Conservation (phyloP, 1,140 invertebrate genomes). For the Eubasilissa regina region DNA sequence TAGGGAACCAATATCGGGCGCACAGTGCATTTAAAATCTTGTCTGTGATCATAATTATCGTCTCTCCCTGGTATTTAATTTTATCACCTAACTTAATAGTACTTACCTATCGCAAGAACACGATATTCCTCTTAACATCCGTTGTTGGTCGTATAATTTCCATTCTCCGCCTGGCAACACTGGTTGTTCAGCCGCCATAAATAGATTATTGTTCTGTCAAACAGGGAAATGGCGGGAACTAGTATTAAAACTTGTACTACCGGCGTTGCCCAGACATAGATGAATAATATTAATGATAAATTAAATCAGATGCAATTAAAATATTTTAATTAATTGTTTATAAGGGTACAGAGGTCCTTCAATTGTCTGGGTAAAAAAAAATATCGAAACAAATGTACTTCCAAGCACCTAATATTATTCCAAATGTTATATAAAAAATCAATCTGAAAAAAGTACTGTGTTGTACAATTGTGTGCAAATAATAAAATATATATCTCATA, state of each 20-base stretch:
- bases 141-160: slow-evolving; percentile 6
- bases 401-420: too few species aligned
- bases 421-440: too few species aligned
- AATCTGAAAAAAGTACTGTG: too few species aligned
- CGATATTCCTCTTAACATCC: slow-evolving; percentile 30
- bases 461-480: too few species aligned
- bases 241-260: neutral
- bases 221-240: slow-evolving; percentile 11
- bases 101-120: slow-evolving; percentile 8
- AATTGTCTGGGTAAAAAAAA: too few species aligned
- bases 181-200: slow-evolving; percentile 1
- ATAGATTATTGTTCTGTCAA: slow-evolving; percentile 16
- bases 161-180: slow-evolving; percentile 26
- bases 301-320: too few species aligned
- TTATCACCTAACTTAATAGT: neutral
- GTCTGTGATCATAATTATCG: slow-evolving; percentile 27
- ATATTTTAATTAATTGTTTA: too few species aligned
- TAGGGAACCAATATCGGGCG: neutral
- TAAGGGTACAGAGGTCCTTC: too few species aligned
- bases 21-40: neutral
- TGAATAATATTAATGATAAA: too few species aligned
- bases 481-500: too few species aligned
- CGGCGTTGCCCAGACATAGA: too few species aligned
- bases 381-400: too few species aligned
- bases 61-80: slow-evolving; percentile 7